A percentile compares a stretch with the other conserved stretches of the same genome.
These are phyloP conservation scores for Pelecanus crispus DNA, from an alignment of 2,113 vertebrate genomes.

Conservation along the genomic window DNA sequence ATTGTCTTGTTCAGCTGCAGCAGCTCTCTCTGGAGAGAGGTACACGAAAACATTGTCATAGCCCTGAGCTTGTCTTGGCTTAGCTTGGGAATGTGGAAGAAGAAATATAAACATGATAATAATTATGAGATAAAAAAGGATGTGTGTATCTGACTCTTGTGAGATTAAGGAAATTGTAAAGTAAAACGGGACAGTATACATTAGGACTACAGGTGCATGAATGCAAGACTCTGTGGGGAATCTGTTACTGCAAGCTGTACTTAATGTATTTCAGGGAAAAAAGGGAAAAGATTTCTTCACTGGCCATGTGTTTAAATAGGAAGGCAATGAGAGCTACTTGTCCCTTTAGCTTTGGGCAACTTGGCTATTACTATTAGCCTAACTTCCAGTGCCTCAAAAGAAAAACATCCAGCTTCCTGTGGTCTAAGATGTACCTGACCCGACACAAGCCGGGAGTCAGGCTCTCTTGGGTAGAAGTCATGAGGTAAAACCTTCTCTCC, in stretches of 20 bases:
- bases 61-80: slow-evolving; percentile 8
- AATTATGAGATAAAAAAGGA: neutral
- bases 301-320: neutral
- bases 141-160: neutral
- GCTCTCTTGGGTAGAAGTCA: neutral
- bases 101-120: neutral
- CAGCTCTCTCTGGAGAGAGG: slow-evolving; percentile 17
- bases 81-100: slow-evolving; percentile 21
- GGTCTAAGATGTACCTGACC: neutral
- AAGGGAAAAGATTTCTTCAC: neutral
- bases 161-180: neutral
- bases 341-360: slow-evolving; percentile 27
- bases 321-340: neutral
- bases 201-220: neutral
- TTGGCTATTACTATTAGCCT: slow-evolving; percentile 9
- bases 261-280: slow-evolving; percentile 8
- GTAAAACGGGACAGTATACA: neutral
- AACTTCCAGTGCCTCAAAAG: slow-evolving; percentile 37
- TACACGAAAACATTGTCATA: neutral
- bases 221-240: neutral
- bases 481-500: neutral
- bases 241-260: neutral
- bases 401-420: neutral
- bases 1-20: slow-evolving; percentile 44
- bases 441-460: neutral